phyloP scores from a whole-genome alignment of 2,888 invertebrate genomes.

The Drepanosiphum platanoidis region DNA sequence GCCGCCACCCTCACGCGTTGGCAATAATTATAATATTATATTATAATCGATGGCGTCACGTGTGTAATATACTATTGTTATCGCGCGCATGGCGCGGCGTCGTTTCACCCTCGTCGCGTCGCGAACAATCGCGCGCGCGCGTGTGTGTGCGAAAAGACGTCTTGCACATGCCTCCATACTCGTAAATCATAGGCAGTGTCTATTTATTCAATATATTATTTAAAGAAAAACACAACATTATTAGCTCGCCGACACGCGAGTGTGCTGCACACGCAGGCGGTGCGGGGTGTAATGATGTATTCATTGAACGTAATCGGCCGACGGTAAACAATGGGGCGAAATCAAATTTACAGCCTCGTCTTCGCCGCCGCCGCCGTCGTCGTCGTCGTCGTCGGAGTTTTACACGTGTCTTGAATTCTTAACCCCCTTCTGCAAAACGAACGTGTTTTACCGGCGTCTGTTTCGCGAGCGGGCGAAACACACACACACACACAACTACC shows the following conservation, averaged over 20 bases:
- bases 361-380: no score
- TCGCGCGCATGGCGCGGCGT: no score
- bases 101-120: no score
- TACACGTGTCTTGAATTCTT: constrained; percentile 57
- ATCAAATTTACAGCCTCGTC: constrained; percentile 56
- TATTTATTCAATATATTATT: background rate
- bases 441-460: background rate
- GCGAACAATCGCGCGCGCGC: no score
- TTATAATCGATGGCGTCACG: no score
- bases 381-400: constrained; percentile 15
- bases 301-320: constrained; percentile 58
- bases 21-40: no score
- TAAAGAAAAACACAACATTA: background rate
- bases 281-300: constrained; percentile 43
- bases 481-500: no score
- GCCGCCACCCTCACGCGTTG: no score
- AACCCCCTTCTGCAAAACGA: constrained; percentile 24
- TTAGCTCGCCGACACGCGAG: background rate
- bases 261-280: background rate
- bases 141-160: no score
- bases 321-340: constrained; percentile 50
- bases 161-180: no score
- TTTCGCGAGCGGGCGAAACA: background rate
- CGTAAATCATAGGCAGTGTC: no score
- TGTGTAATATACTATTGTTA: no score